phyloP scores from a whole-genome alignment of 2,888 invertebrate genomes.

The Drosophila aldrichi region DNA sequence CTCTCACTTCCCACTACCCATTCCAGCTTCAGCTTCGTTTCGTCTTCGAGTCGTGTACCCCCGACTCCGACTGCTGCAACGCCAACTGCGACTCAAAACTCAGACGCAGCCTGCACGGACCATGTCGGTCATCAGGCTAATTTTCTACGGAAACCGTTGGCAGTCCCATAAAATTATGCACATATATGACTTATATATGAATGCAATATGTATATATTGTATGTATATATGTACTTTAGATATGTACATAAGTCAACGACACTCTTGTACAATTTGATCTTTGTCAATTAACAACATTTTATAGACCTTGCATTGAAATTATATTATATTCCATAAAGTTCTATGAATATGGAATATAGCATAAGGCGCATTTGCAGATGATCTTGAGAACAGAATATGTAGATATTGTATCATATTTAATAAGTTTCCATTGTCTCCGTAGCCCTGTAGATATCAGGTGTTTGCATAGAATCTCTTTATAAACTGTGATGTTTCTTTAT shows the following conservation, averaged over 20 bases:
- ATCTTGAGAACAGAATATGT: neutral
- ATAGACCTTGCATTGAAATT: neutral
- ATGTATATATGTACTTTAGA: slow-evolving; percentile 5
- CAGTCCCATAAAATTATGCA: slow-evolving; percentile 60
- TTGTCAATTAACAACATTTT: neutral
- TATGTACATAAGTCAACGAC: slow-evolving; percentile 34
- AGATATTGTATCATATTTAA: neutral
- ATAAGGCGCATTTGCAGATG: neutral
- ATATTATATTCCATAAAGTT: neutral
- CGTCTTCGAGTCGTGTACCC: slow-evolving; percentile 1
- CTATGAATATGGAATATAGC: neutral
- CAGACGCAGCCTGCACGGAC: slow-evolving; percentile 52
- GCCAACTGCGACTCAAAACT: slow-evolving; percentile 35
- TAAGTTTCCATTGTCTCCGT: neutral
- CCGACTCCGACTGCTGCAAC: slow-evolving; percentile 13
- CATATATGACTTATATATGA: slow-evolving; percentile 17
- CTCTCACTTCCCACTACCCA: too few relatives aligned
- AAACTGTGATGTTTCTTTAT: neutral
- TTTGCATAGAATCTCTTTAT: too few relatives aligned
- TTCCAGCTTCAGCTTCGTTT: neutral
- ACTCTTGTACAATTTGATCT: slow-evolving; percentile 24
- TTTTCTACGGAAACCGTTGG: slow-evolving; percentile 72
- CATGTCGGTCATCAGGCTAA: slow-evolving; percentile 70
- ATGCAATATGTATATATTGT: slow-evolving; percentile 6
- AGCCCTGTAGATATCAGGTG: neutral